Conservation (phyloP, 1,140 invertebrate genomes). For the Drosophila sechellia region DNA sequence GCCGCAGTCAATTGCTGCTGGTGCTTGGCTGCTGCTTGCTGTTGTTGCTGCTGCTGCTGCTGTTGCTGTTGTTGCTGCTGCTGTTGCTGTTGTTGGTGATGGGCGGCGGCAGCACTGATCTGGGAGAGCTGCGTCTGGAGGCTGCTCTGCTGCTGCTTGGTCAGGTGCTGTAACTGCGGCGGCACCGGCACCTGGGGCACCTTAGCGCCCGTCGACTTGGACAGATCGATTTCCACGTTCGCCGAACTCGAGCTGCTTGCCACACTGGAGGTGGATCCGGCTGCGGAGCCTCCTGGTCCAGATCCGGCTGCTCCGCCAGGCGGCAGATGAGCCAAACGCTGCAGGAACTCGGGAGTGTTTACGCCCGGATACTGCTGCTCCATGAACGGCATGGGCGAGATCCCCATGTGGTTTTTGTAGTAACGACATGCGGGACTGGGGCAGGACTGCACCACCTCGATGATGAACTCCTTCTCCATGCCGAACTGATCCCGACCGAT, state of each 20-base stretch:
- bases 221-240: conserved; percentile 74
- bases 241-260: conserved; percentile 40
- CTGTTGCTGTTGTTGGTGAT: conserved; percentile 79
- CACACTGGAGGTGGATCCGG: conserved; percentile 27
- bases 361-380: conserved; percentile 81
- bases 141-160: conserved; percentile 82
- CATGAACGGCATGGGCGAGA: conserved; percentile 86
- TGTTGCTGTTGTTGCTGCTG: conserved; percentile 78
- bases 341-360: conserved; percentile 81
- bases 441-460: conserved; percentile 94
- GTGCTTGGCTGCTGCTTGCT: conserved; percentile 70
- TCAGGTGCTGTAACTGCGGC: conserved; percentile 71
- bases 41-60: conserved; percentile 72
- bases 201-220: conserved; percentile 65
- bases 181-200: conserved; percentile 60
- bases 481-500: conserved; percentile 94
- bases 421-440: conserved; percentile 93
- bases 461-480: conserved; percentile 95
- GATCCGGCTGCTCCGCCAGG: conserved; percentile 53
- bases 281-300: conserved; percentile 38
- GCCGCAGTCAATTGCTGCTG: conserved; percentile 85
- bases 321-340: conserved; percentile 85
- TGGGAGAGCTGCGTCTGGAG: conserved; percentile 78
- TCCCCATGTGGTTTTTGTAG: conserved; percentile 93
- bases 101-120: conserved; percentile 70